Evolutionary conservation across 2,797 vertebrate genomes (phyloP).

Genomic region (Scolopax rusticola): DNA sequence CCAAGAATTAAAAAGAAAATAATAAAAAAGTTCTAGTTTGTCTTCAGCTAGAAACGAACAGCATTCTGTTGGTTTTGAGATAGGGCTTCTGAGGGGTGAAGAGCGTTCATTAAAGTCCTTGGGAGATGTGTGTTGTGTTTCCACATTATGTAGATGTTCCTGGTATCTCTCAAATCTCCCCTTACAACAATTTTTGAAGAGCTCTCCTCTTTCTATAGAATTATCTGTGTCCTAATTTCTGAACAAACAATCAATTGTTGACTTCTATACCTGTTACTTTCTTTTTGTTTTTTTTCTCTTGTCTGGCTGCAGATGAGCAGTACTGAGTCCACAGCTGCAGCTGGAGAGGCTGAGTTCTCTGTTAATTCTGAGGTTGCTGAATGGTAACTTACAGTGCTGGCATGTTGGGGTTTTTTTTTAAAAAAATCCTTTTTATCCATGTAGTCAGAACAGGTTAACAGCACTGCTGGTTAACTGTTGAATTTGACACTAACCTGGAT

Average conservation of each 20-base stretch:
- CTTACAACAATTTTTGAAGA: not conserved
- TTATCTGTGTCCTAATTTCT: not conserved
- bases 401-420: too few relatives aligned
- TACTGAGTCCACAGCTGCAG: not conserved
- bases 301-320: not conserved
- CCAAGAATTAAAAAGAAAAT: not conserved
- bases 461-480: not conserved
- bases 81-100: not conserved
- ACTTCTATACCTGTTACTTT: not conserved
- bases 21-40: not conserved
- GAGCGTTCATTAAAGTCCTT: not conserved
- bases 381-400: not conserved
- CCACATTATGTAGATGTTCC: rapidly evolving
- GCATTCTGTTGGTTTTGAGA: not conserved
- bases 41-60: not conserved
- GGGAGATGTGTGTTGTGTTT: rapidly evolving
- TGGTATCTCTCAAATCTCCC: not conserved
- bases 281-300: not conserved
- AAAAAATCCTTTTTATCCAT: not conserved
- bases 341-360: not conserved
- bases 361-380: not conserved
- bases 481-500: not conserved
- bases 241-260: not conserved
- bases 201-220: not conserved
- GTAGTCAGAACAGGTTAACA: not conserved